Percentiles rank a stretch among this genome's conserved stretches.
phyloP scores from a whole-genome alignment of 2,113 vertebrate species.

The Thinocorus orbignyianus region DNA sequence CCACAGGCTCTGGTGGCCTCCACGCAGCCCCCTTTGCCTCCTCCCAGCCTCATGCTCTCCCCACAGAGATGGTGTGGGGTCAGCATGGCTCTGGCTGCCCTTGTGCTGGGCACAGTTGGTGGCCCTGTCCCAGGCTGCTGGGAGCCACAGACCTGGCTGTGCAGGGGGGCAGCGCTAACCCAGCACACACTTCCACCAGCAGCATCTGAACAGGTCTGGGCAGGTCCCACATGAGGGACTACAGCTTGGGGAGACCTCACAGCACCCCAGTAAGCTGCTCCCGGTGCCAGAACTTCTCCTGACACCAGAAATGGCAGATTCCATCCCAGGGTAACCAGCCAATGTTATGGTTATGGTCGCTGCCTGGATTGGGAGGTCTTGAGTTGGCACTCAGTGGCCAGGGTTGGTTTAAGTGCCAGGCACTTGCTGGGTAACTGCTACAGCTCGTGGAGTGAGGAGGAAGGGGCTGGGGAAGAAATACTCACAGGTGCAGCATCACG shows the following conservation, averaged over 20 bases:
- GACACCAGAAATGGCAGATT: background rate
- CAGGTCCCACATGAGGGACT: background rate
- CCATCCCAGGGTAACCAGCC: background rate
- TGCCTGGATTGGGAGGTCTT: background rate
- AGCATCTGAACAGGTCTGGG: background rate
- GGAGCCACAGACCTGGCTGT: fast-evolving
- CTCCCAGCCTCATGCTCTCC: background rate
- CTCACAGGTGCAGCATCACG: constrained; percentile 51
- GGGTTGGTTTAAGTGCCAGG: background rate
- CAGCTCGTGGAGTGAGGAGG: background rate
- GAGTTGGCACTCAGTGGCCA: background rate
- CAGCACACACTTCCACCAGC: fast-evolving
- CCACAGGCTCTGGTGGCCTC: background rate
- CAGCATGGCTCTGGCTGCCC: background rate
- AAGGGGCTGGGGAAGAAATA: background rate
- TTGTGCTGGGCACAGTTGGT: fast-evolving
- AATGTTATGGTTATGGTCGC: background rate
- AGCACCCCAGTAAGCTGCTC: background rate
- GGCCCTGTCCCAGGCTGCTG: fast-evolving
- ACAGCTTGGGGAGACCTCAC: background rate
- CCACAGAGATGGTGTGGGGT: fast-evolving
- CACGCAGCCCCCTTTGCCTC: fast-evolving
- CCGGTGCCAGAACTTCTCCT: background rate
- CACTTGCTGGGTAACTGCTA: background rate
- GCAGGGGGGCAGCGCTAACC: background rate